phyloP scores from a whole-genome alignment of 2,888 invertebrate species.

The Gnatocerus cornutus region DNA sequence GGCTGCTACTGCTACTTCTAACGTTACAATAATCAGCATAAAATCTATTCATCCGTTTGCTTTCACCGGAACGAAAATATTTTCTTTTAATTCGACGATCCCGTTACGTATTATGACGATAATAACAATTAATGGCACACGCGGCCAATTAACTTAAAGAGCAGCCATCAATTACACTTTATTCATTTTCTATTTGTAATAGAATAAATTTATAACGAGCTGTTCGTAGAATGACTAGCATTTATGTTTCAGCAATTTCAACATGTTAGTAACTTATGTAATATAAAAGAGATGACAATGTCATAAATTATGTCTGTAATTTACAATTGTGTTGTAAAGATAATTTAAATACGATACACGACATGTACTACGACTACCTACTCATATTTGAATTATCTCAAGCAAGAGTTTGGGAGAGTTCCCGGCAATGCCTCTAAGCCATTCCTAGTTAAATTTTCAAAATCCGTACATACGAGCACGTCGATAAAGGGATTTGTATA shows the following conservation, averaged over 20 bases:
- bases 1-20: not conserved
- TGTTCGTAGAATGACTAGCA: conserved; percentile 17
- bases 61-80: conserved; percentile 2
- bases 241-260: conserved; percentile 20
- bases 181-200: conserved; percentile 13
- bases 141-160: conserved; percentile 5
- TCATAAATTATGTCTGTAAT: conserved; percentile 25
- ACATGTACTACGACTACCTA: conserved; percentile 12
- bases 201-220: conserved; percentile 13
- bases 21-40: not conserved
- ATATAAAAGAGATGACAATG: conserved; percentile 13
- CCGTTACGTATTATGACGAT: conserved; percentile 3
- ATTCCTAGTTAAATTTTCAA: not conserved
- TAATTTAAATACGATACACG: conserved; percentile 2
- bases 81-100: not conserved
- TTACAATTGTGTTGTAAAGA: conserved; percentile 25
- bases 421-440: not conserved
- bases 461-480: too few species aligned
- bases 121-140: conserved; percentile 1
- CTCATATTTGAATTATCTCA: conserved; percentile 7
- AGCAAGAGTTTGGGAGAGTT: not conserved
- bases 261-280: conserved; percentile 10
- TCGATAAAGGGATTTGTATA: too few species aligned
- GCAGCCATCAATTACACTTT: conserved; percentile 9
- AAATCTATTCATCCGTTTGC: not conserved